These are phyloP conservation scores for Pelecanus crispus DNA, from an alignment of 2,113 vertebrate species.

Conservation along the genomic window DNA sequence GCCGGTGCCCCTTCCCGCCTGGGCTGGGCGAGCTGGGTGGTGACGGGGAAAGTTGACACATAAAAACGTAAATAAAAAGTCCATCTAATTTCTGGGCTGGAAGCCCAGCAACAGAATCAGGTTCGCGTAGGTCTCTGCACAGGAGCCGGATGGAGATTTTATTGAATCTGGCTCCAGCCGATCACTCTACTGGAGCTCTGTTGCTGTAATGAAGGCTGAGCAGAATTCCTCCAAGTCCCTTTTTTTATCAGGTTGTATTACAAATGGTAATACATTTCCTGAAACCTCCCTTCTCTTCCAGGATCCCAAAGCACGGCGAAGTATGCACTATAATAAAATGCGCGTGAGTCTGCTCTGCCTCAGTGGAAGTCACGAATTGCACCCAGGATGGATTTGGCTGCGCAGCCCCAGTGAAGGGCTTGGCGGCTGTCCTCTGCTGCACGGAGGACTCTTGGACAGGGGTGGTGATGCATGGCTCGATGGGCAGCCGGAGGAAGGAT, in stretches of 20 bases:
- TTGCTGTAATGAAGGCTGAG: conserved; percentile 39
- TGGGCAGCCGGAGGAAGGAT: background rate
- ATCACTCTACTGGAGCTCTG: background rate
- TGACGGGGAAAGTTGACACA: conserved; percentile 19
- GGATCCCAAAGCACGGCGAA: background rate
- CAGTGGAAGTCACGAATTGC: background rate
- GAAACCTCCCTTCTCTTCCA: background rate
- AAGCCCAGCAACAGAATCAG: conserved; percentile 54
- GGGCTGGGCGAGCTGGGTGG: background rate
- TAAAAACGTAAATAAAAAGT: conserved; percentile 56
- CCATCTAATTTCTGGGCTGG: conserved; percentile 61
- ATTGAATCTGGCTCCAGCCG: conserved; percentile 45
- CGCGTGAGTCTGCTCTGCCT: background rate
- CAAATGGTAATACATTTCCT: conserved; percentile 26
- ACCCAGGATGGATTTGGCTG: background rate
- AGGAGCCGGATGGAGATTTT: conserved; percentile 59
- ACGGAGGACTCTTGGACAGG: background rate
- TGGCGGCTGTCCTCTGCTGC: too few relatives aligned
- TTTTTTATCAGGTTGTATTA: background rate
- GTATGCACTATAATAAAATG: background rate
- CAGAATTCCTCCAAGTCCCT: background rate
- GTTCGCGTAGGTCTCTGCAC: conserved; percentile 50
- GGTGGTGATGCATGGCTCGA: background rate
- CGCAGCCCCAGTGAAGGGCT: background rate
- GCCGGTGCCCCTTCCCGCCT: background rate